Conservation (phyloP, 2,113 vertebrate species). For the Passer domesticus region DNA sequence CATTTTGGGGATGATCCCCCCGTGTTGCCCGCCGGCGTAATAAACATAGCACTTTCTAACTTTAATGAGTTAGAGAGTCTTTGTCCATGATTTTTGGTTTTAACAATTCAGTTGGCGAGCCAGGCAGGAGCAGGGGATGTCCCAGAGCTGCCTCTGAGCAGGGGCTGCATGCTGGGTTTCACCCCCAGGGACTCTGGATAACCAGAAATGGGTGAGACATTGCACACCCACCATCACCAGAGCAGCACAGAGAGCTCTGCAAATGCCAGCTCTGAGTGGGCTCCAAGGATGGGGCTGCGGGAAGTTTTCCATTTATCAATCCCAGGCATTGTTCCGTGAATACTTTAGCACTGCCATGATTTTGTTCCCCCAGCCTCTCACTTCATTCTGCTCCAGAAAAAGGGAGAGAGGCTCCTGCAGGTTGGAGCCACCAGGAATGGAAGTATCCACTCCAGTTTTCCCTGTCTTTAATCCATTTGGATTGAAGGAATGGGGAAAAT, state of each 20-base stretch:
- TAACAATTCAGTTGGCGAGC: neutral
- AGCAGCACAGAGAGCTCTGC: neutral
- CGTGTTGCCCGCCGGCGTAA: fast-evolving
- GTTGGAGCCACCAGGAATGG: neutral
- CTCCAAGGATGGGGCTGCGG: neutral
- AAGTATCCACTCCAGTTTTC: neutral
- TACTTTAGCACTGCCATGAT: neutral
- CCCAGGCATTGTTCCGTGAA: neutral
- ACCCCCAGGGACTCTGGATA: neutral
- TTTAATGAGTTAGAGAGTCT: neutral
- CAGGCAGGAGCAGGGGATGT: neutral
- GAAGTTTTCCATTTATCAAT: neutral
- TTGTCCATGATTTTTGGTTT: neutral
- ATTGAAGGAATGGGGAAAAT: neutral
- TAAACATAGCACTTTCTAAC: neutral
- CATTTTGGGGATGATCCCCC: neutral
- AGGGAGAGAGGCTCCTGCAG: neutral
- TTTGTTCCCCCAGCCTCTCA: neutral
- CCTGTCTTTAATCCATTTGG: neutral
- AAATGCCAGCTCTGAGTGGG: neutral
- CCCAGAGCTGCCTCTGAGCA: neutral
- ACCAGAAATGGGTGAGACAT: neutral
- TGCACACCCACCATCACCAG: neutral
- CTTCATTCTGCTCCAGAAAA: neutral
- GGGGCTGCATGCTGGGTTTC: neutral